Evolutionary conservation across 2,113 vertebrate species (phyloP).

Genomic region (Callionymus lyra): DNA sequence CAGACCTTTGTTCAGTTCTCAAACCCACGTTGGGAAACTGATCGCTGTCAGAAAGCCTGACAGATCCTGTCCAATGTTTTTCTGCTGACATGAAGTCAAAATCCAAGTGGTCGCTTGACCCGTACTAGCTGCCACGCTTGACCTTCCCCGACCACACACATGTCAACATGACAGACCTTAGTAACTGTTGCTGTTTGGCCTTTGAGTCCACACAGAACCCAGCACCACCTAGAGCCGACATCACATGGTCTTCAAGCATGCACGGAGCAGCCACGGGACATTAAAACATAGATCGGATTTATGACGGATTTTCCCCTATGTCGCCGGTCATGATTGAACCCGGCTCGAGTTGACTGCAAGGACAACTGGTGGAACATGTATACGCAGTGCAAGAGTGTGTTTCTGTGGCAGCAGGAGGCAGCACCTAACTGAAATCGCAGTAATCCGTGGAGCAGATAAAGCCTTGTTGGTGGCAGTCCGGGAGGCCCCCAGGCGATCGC

Average conservation of each 20-base stretch:
- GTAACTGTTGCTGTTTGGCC: constrained; percentile 65
- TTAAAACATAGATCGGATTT: not conserved
- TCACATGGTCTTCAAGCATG: constrained; percentile 12
- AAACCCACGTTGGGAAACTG: too few species aligned
- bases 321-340: not conserved
- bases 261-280: not conserved
- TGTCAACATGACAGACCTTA: constrained; percentile 19
- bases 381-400: constrained; percentile 19
- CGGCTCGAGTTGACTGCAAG: not conserved
- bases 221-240: constrained; percentile 15
- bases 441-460: constrained; percentile 54
- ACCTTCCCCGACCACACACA: constrained; percentile 7
- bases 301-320: not conserved
- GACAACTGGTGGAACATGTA: constrained; percentile 2
- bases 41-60: not conserved
- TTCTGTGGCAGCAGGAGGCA: constrained; percentile 15
- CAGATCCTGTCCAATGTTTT: not conserved
- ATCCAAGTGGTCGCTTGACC: constrained; percentile 20
- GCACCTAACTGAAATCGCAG: constrained; percentile 37
- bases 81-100: constrained; percentile 19
- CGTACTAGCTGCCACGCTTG: not conserved
- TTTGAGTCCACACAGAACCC: constrained; percentile 28
- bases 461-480: constrained; percentile 51
- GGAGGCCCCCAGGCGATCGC: constrained; percentile 42
- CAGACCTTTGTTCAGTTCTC: too few species aligned